Conservation (phyloP, 2,888 invertebrate genomes). For the Ochropleura plecta region DNA sequence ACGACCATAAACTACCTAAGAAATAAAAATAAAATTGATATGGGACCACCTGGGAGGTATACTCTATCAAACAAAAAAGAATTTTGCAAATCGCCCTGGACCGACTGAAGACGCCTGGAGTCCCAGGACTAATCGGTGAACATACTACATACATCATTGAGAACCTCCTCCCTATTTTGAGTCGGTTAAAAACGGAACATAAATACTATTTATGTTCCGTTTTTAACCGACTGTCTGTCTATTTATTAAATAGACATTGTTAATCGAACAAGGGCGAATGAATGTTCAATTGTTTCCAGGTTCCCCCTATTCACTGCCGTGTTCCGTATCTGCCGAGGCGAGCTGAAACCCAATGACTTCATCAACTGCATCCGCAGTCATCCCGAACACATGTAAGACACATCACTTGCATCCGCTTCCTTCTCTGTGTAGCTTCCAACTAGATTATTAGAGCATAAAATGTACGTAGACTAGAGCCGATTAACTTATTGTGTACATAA, state of each 20-base stretch:
- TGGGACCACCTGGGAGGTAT: too few species aligned
- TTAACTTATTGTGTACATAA: slow-evolving; percentile 80
- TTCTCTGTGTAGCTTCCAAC: slow-evolving; percentile 70
- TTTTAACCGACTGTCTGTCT: too few species aligned
- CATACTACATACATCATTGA: too few species aligned
- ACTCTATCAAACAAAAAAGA: too few species aligned
- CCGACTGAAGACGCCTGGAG: too few species aligned
- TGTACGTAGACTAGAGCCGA: slow-evolving; percentile 75
- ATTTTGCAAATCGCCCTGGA: too few species aligned
- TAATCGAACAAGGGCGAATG: slow-evolving; percentile 36
- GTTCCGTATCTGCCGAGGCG: slow-evolving; percentile 97
- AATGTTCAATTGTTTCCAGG: slow-evolving; percentile 88
- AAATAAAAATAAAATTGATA: too few species aligned
- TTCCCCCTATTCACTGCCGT: slow-evolving; percentile 99
- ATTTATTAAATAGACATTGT: slow-evolving; percentile 7
- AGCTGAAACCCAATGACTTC: slow-evolving; percentile 94
- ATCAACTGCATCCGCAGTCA: slow-evolving; percentile 98
- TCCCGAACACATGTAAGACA: slow-evolving; percentile 98
- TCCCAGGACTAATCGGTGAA: too few species aligned
- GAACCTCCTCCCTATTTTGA: too few species aligned
- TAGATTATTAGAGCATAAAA: slow-evolving; percentile 67
- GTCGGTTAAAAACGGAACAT: too few species aligned
- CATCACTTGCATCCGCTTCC: slow-evolving; percentile 75
- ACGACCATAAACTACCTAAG: too few species aligned
- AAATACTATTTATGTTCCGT: too few species aligned